Base-by-base conservation (phyloP, 30 jellyfish, hydroid and myxozoan species). In the Phacellophora camtschatica region DNA sequence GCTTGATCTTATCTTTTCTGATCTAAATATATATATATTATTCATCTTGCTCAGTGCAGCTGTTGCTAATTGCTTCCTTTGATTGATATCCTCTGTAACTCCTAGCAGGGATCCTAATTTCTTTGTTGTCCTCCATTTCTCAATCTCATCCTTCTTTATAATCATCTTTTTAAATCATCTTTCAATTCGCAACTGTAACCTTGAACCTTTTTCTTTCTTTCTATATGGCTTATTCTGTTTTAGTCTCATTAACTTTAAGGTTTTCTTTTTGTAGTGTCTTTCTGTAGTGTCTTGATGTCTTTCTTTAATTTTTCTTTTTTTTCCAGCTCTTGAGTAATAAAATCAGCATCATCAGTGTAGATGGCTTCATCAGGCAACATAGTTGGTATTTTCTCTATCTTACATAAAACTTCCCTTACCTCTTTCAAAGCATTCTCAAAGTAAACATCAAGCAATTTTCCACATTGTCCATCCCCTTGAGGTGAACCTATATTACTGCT, bases 271-370 rank as follows among this genome's bases (percentile, higher is more conserved):
- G 74, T 59, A 59, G 51, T 10, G 28, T 59, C 50, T 59, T 7
- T 59, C n/a, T n/a, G n/a, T n/a, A n/a, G n/a, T n/a, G n/a, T n/a
- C n/a, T 39, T 39, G 51, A 66, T 66, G 57, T 66, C 35, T 18
- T 31, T 66, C 80, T 66, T 74, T 27, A 31, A 25, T 23, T 71
- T 46, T 53, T 46, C 59, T 53, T 46, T 71, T 42, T 27, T 54
- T 74, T 51, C 39, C 76, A 28, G 58, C 27, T 29, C 74, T 63
- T 75, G 42, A 57, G 50, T 18, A 56, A 75, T 8, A 56, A 39
- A 63, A 28, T 75, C 88, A 33, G 88, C 78, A 56, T 25, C 54
- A 28, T 75, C 88, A 33, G 88, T 66, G 32, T 75, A 75, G 64
- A 73, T 53, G 48, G 45, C 43, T 73, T 73, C 87, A 20, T 73